A percentile compares a stretch with the other conserved stretches of the same genome.
These are phyloP conservation scores for Taurulus bubalis DNA, from an alignment of 2,113 vertebrate genomes.

Conservation along the genomic window DNA sequence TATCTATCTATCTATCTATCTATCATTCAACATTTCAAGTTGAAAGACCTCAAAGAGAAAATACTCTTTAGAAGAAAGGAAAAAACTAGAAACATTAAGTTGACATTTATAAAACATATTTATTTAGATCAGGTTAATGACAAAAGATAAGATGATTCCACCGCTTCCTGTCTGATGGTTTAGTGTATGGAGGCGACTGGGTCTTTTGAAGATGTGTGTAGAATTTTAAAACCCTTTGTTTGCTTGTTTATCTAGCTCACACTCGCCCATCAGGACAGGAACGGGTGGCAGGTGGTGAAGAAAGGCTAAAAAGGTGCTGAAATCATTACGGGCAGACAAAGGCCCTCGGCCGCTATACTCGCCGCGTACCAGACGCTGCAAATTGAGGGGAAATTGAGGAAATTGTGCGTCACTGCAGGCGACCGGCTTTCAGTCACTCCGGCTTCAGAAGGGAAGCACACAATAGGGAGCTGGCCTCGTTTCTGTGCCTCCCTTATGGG, in stretches of 20 bases:
- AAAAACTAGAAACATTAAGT: background rate
- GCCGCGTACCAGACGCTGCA: background rate
- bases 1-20: too few relatives aligned
- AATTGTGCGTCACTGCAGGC: constrained; percentile 32
- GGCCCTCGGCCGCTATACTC: background rate
- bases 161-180: background rate
- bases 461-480: constrained; percentile 39
- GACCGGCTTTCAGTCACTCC: constrained; percentile 35
- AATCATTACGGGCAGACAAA: background rate
- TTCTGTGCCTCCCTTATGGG: constrained; percentile 42
- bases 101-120: background rate
- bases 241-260: background rate
- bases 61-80: background rate
- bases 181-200: background rate
- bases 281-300: background rate
- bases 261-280: background rate
- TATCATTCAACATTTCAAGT: background rate
- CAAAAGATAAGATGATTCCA: background rate
- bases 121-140: background rate
- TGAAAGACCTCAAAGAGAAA: background rate
- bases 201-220: background rate
- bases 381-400: constrained; percentile 15
- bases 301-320: background rate
- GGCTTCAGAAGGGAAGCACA: constrained; percentile 4
- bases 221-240: constrained; percentile 10